Conservation (phyloP, 2,888 invertebrate species). For the Agrypnus murinus region DNA sequence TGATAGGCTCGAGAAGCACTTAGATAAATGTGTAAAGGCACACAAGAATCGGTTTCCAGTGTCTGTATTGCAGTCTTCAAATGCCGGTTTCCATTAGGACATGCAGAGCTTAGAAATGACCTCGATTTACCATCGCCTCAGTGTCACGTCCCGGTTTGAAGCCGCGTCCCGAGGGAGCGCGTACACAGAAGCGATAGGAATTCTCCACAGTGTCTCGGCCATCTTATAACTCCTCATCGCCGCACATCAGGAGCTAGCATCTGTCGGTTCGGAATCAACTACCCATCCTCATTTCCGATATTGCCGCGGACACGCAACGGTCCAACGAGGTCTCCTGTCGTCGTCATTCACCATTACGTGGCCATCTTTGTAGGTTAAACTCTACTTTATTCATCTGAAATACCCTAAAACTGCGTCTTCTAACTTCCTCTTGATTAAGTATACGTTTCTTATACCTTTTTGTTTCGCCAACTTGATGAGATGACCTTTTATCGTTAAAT, state of each 20-base stretch:
- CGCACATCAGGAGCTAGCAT: conserved; percentile 59
- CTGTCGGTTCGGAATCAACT: conserved; percentile 57
- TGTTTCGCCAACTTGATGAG: conserved; percentile 20
- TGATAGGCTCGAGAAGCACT: conserved; percentile 37
- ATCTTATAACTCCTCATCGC: conserved; percentile 63
- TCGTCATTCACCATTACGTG: conserved; percentile 63
- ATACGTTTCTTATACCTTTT: conserved; percentile 30
- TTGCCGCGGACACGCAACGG: conserved; percentile 59
- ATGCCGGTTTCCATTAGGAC: conserved; percentile 61
- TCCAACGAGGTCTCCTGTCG: conserved; percentile 60
- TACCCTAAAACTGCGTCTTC: conserved; percentile 48
- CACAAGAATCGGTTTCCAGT: conserved; percentile 54
- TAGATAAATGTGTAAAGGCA: conserved; percentile 53
- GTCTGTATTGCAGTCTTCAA: conserved; percentile 55
- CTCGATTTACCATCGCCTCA: conserved; percentile 64
- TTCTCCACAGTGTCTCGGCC: conserved; percentile 58
- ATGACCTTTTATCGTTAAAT: too few species aligned
- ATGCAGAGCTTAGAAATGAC: conserved; percentile 68
- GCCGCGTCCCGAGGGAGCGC: conserved; percentile 62
- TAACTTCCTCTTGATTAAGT: conserved; percentile 47
- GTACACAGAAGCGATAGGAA: conserved; percentile 57
- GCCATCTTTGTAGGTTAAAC: conserved; percentile 52
- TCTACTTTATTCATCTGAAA: conserved; percentile 52
- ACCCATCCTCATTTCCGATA: conserved; percentile 56
- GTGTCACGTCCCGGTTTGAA: conserved; percentile 67